Evolutionary conservation across 2,797 vertebrate species (phyloP).

Genomic region (Alosa sapidissima): DNA sequence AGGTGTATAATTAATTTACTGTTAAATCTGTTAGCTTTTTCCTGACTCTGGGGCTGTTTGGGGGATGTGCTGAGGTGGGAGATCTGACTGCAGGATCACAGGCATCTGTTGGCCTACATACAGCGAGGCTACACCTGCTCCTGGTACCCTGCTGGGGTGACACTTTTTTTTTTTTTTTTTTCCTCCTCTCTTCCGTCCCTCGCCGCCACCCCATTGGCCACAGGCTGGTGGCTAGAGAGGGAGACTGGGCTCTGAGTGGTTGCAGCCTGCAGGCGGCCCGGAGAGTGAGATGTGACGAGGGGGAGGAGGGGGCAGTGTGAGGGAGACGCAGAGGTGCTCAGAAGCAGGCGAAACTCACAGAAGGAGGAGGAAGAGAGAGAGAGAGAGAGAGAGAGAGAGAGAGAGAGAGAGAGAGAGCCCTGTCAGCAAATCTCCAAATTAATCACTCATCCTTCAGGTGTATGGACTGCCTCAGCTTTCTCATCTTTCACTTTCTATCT

Average conservation of each 20-base stretch:
- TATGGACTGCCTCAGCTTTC: conserved; percentile 55
- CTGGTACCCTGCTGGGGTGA: conserved; percentile 53
- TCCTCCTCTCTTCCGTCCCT: neutral
- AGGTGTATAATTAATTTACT: conserved; percentile 29
- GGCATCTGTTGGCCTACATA: conserved; percentile 32
- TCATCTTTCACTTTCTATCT: neutral
- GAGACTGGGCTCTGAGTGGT: conserved; percentile 56
- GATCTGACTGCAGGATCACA: conserved; percentile 29
- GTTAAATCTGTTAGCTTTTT: conserved; percentile 23
- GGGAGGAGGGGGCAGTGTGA: neutral
- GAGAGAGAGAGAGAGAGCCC: conserved; percentile 39
- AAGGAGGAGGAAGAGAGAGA: neutral
- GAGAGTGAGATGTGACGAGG: conserved; percentile 44
- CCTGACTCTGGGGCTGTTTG: conserved; percentile 10
- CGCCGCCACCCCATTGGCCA: conserved; percentile 53
- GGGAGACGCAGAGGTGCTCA: conserved; percentile 26
- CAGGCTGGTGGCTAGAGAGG: conserved; percentile 41
- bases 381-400: neutral
- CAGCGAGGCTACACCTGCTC: conserved; percentile 41
- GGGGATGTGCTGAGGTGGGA: conserved; percentile 25
- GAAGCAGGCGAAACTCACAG: conserved; percentile 37
- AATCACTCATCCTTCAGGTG: conserved; percentile 61
- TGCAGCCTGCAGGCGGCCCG: conserved; percentile 44
- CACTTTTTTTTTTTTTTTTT: conserved; percentile 52
- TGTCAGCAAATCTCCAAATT: conserved; percentile 64